These are phyloP conservation scores for Orchesella cincta DNA, from an alignment of 1,140 invertebrate species.

Conservation along the genomic window DNA sequence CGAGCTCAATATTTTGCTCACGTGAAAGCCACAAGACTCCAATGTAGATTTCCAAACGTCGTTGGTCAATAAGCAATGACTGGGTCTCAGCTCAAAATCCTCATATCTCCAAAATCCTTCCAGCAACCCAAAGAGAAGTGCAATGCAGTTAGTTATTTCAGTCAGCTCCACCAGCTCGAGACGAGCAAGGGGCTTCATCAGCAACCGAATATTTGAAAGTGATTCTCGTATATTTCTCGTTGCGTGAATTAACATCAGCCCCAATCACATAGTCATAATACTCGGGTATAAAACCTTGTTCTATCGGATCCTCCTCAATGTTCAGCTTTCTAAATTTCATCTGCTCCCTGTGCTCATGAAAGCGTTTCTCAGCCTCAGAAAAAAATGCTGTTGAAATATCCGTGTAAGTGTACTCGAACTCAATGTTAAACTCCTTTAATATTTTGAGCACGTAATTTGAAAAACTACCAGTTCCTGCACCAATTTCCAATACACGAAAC, in stretches of 20 bases:
- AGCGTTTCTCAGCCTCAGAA: not conserved
- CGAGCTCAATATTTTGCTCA: too few relatives aligned
- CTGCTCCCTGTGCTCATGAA: not conserved
- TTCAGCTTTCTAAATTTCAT: conserved; percentile 33
- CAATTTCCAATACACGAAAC: conserved; percentile 38
- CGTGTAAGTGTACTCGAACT: conserved; percentile 35
- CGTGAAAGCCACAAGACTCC: too few relatives aligned
- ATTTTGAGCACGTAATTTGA: not conserved
- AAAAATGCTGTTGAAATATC: conserved; percentile 40
- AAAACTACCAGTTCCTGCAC: conserved; percentile 35
- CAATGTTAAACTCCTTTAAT: not conserved
- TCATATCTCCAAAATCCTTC: conserved; percentile 37
- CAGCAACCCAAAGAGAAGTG: conserved; percentile 20
- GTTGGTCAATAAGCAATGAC: too few relatives aligned
- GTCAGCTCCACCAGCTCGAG: conserved; percentile 8
- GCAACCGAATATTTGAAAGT: not conserved
- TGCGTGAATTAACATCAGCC: conserved; percentile 39
- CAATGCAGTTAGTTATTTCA: not conserved
- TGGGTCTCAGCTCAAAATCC: too few relatives aligned
- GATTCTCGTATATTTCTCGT: conserved; percentile 27
- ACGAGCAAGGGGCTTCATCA: conserved; percentile 4
- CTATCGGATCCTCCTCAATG: conserved; percentile 33
- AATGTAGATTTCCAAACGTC: too few relatives aligned
- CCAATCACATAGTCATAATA: conserved; percentile 33
- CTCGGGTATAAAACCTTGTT: conserved; percentile 29